These are phyloP conservation scores for Drosophila carrolli DNA, from an alignment of 1,140 invertebrate genomes.

Conservation along the genomic window DNA sequence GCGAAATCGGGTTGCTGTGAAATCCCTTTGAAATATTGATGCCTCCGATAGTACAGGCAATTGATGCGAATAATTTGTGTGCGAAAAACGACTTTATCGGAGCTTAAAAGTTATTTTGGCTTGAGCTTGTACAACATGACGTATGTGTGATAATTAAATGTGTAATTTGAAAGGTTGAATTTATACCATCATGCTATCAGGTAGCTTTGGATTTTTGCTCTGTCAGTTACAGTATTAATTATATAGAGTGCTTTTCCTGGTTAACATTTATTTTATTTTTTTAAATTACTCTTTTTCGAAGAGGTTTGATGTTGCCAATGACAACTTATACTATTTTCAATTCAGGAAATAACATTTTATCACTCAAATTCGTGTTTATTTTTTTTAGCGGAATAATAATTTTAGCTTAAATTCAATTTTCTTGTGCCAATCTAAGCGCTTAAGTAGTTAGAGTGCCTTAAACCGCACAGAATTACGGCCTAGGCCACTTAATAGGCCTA, in stretches of 20 bases:
- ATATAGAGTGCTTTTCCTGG: too few relatives aligned
- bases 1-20: constrained; percentile 20
- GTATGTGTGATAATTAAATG: constrained; percentile 23
- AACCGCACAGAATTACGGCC: constrained; percentile 28
- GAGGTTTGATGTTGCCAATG: too few relatives aligned
- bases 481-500: constrained; percentile 64
- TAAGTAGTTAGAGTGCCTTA: background rate
- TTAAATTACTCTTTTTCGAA: background rate
- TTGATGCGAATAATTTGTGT: constrained; percentile 17
- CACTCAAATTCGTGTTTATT: background rate
- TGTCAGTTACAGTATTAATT: constrained; percentile 3
- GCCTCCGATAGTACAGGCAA: constrained; percentile 9
- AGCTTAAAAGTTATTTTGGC: constrained; percentile 15
- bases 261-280: background rate
- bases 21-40: constrained; percentile 46
- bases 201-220: constrained; percentile 1
- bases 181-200: background rate
- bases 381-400: background rate
- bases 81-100: background rate
- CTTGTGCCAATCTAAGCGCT: constrained; percentile 1
- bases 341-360: background rate
- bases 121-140: constrained; percentile 4
- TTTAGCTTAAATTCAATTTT: background rate
- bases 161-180: constrained; percentile 2
- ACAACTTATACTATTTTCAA: too few relatives aligned